Percentiles rank a stretch among this genome's conserved stretches.
Evolutionary conservation across 2,113 vertebrate species (phyloP).

Genomic region (Elaphurus davidianus): DNA sequence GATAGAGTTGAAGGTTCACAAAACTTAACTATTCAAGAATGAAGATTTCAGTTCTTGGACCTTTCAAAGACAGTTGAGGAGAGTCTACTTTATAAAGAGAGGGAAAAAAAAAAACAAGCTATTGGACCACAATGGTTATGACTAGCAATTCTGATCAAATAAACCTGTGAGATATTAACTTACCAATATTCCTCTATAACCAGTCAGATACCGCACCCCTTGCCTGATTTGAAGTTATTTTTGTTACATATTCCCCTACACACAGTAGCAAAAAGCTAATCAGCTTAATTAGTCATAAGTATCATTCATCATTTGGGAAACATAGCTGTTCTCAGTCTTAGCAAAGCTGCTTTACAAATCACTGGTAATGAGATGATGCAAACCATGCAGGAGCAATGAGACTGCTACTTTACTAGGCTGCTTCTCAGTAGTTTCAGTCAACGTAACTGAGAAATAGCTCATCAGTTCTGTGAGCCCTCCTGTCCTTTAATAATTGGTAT

Average conservation of each 20-base stretch:
- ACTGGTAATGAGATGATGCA: background rate
- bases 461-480: background rate
- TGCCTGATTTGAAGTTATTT: background rate
- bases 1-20: background rate
- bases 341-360: background rate
- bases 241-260: background rate
- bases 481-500: background rate
- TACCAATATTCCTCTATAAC: background rate
- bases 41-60: background rate
- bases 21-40: slow-evolving; percentile 19
- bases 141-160: background rate
- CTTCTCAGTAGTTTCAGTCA: background rate
- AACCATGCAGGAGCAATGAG: background rate
- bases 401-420: background rate
- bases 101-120: background rate
- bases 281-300: background rate
- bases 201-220: background rate
- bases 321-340: background rate
- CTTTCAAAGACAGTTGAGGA: background rate
- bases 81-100: background rate
- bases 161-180: background rate
- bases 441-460: background rate
- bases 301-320: background rate
- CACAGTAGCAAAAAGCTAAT: background rate
- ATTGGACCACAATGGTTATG: background rate